Conservation (phyloP, 2,888 invertebrate genomes). For the Sphecodes monilicornis region DNA sequence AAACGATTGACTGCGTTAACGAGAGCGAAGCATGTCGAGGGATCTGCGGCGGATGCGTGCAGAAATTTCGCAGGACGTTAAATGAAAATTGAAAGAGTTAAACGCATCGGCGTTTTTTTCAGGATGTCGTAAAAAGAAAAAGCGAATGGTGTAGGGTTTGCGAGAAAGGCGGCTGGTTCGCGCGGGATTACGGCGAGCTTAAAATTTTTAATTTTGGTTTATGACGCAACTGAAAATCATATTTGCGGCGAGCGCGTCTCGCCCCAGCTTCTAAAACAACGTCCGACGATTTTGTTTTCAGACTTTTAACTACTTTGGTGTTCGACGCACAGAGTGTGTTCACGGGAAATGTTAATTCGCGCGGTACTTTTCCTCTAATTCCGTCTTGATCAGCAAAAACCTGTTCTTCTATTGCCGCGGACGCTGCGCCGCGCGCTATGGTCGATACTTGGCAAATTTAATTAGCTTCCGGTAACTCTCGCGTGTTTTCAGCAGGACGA, state of each 20-base stretch:
- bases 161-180: not conserved
- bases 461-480: constrained; percentile 32
- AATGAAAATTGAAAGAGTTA: constrained; percentile 56
- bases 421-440: not conserved
- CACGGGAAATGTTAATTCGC: constrained; percentile 33
- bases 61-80: constrained; percentile 44
- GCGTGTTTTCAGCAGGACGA: constrained; percentile 28
- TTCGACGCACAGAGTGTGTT: not conserved
- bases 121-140: constrained; percentile 10
- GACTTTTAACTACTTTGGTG: not conserved
- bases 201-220: constrained; percentile 60
- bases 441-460: constrained; percentile 47
- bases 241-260: constrained; percentile 25
- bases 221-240: constrained; percentile 52
- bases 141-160: not conserved
- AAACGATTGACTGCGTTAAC: not conserved
- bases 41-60: not conserved
- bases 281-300: not conserved
- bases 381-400: constrained; percentile 10
- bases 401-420: not conserved
- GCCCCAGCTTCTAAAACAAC: constrained; percentile 17
- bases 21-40: not conserved
- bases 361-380: not conserved
- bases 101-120: constrained; percentile 41
- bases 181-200: constrained; percentile 47